Evolutionary conservation across 2,888 invertebrate species (phyloP).

Genomic region (Scaptodrosophila latifasciaeformis): DNA sequence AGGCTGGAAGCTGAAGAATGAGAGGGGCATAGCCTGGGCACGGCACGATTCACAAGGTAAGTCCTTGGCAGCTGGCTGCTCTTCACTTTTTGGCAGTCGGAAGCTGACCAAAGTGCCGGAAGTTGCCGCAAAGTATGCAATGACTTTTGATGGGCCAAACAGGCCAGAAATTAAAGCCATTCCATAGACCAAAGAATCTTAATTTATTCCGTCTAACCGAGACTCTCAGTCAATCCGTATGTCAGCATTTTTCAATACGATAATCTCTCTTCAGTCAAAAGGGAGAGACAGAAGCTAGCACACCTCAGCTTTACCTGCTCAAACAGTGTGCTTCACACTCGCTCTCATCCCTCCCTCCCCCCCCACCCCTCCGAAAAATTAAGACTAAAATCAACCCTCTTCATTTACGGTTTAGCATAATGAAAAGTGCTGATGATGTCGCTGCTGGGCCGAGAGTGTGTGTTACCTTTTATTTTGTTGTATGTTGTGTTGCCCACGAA

Average conservation of each 20-base stretch:
- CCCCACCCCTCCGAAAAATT: neutral
- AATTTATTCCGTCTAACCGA: too few species aligned
- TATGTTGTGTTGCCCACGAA: slow-evolving; percentile 24
- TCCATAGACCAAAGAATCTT: too few species aligned
- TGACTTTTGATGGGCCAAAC: slow-evolving; percentile 23
- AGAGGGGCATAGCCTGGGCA: too few species aligned
- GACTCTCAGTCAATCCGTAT: too few species aligned
- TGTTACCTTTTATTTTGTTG: neutral
- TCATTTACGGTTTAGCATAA: slow-evolving; percentile 66
- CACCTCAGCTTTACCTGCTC: slow-evolving; percentile 19
- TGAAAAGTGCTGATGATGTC: slow-evolving; percentile 63
- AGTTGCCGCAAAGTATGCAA: slow-evolving; percentile 65
- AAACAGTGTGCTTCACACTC: slow-evolving; percentile 3
- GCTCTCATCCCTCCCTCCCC: neutral
- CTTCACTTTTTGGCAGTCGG: slow-evolving; percentile 26
- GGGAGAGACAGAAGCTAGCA: slow-evolving; percentile 37
- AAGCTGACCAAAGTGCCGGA: slow-evolving; percentile 59
- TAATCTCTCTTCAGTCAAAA: too few species aligned
- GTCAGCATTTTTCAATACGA: slow-evolving; percentile 55
- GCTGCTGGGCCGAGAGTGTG: slow-evolving; percentile 17
- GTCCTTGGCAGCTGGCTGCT: slow-evolving; percentile 27
- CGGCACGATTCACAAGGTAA: slow-evolving; percentile 33
- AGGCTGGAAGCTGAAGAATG: too few species aligned
- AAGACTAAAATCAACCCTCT: slow-evolving; percentile 45
- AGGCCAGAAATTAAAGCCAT: too few species aligned